Evolutionary conservation across 2,113 vertebrate species (phyloP).

Genomic region (Gambusia holbrooki): DNA sequence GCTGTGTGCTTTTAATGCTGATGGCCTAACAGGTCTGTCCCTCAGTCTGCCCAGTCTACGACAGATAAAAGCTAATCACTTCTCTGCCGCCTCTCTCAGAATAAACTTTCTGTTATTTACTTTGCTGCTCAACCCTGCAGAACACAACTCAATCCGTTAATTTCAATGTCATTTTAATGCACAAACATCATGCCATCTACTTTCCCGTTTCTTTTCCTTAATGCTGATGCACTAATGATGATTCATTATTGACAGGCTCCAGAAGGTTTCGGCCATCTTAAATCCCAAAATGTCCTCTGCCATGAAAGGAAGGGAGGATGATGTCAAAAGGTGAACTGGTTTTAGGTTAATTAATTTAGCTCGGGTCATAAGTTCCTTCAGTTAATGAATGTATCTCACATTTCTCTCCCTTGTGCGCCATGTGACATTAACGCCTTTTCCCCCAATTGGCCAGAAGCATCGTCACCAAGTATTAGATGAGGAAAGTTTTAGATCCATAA

Average conservation of each 20-base stretch:
- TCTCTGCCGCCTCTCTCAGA: slow-evolving; percentile 5
- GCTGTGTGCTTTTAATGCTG: slow-evolving; percentile 26
- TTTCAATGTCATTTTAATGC: neutral
- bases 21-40: slow-evolving; percentile 27
- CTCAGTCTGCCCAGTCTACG: slow-evolving; percentile 25
- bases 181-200: neutral
- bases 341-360: slow-evolving; percentile 60
- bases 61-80: slow-evolving; percentile 33
- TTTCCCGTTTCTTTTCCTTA: neutral
- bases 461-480: neutral
- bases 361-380: slow-evolving; percentile 33
- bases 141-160: slow-evolving; percentile 4
- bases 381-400: slow-evolving; percentile 34
- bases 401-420: slow-evolving; percentile 19
- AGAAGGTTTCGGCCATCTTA: slow-evolving; percentile 17
- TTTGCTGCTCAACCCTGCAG: slow-evolving; percentile 3
- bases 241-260: slow-evolving; percentile 12
- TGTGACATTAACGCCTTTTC: slow-evolving; percentile 16
- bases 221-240: neutral
- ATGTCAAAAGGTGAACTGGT: slow-evolving; percentile 53
- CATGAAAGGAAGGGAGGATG: slow-evolving; percentile 14
- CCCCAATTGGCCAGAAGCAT: neutral
- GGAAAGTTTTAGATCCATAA: neutral
- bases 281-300: slow-evolving; percentile 10
- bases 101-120: slow-evolving; percentile 24